Evolutionary conservation across 2,888 invertebrate genomes (phyloP).

Genomic region (Drosophila multiciliata): DNA sequence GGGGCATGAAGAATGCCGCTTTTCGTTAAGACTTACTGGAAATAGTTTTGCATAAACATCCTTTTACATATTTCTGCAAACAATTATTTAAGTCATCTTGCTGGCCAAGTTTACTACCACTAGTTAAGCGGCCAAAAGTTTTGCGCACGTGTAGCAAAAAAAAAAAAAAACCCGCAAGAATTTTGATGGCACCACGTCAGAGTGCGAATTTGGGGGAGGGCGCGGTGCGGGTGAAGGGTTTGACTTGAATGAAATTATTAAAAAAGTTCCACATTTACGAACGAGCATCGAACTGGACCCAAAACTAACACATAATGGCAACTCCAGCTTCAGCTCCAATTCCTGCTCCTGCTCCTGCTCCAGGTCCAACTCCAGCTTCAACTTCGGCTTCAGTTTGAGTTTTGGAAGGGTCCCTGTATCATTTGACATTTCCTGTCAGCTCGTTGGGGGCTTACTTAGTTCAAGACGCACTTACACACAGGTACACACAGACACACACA

Average conservation of each 20-base stretch:
- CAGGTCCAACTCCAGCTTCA: constrained; percentile 8
- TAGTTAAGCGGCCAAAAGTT: constrained; percentile 27
- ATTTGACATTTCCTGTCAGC: constrained; percentile 46
- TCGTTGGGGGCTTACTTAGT: constrained; percentile 50
- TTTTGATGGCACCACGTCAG: constrained; percentile 20
- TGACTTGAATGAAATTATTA: constrained; percentile 46
- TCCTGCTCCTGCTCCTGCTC: neutral
- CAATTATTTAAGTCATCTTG: constrained; percentile 39
- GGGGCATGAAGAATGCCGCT: neutral
- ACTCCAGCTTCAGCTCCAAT: constrained; percentile 1
- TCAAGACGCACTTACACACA: constrained; percentile 37
- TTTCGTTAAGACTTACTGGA: neutral
- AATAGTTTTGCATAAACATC: constrained; percentile 30
- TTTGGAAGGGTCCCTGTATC: constrained; percentile 24
- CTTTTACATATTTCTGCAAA: constrained; percentile 16
- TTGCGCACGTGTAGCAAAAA: constrained; percentile 6
- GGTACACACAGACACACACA: constrained; percentile 14
- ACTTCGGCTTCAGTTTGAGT: constrained; percentile 22
- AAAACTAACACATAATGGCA: neutral
- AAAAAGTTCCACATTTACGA: constrained; percentile 52
- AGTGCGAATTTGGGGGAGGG: neutral
- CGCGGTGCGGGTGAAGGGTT: constrained; percentile 1
- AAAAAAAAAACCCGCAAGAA: constrained; percentile 7
- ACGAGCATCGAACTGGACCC: constrained; percentile 41
- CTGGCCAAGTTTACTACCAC: constrained; percentile 9